Conservation (phyloP, 2,113 vertebrate genomes). For the Ameiurus melas region DNA sequence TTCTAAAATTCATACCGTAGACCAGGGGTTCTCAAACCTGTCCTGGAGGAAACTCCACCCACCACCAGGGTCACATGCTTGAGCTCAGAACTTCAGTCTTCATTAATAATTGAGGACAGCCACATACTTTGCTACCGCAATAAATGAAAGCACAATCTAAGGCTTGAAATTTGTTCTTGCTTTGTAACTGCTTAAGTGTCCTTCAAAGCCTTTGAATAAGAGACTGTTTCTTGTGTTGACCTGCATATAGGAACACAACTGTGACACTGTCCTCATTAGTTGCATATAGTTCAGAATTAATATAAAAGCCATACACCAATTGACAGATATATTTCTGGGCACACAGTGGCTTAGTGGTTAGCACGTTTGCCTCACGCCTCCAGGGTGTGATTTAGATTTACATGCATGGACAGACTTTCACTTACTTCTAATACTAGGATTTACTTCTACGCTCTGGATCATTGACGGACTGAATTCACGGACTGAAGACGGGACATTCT, state of each 20-base stretch:
- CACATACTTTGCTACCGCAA: background rate
- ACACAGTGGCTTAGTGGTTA: no score
- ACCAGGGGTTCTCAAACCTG: no score
- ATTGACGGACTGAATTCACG: no score
- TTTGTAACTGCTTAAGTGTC: background rate
- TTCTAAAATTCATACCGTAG: no score
- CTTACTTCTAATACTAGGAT: no score
- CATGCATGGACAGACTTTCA: no score
- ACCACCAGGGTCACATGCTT: no score
- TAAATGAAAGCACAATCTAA: background rate
- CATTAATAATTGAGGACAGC: background rate
- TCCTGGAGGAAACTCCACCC: no score
- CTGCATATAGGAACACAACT: background rate
- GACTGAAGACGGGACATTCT: no score
- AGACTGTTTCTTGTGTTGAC: background rate
- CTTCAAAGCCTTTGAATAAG: background rate
- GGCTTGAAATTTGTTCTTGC: background rate
- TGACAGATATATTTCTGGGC: background rate
- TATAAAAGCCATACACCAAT: background rate
- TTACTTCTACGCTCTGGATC: no score
- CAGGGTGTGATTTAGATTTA: no score
- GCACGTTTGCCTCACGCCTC: no score
- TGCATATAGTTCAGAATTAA: background rate
- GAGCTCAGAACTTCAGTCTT: background rate
- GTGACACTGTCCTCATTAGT: background rate